These are phyloP conservation scores for Rhagoletis pomonella DNA, from an alignment of 1,140 invertebrate genomes.

Conservation along the genomic window DNA sequence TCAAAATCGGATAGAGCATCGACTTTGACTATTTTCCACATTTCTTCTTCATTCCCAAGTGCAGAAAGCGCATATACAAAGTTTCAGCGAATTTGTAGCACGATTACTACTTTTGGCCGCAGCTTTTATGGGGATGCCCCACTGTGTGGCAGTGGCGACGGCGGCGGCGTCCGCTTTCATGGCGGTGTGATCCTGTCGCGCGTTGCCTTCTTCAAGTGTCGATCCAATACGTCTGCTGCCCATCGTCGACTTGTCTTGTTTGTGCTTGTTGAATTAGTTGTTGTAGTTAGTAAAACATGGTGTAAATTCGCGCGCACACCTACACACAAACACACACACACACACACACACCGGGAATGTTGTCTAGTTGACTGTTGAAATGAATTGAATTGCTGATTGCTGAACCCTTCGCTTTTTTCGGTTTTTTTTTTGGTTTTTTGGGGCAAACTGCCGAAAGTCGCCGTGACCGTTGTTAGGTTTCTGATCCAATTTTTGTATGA, in stretches of 20 bases:
- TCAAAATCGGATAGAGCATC: no score
- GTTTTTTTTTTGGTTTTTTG: background rate
- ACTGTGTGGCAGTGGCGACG: background rate
- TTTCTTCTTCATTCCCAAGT: no score
- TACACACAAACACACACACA: constrained; percentile 47
- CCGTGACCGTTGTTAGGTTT: constrained; percentile 30
- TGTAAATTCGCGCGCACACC: constrained; percentile 49
- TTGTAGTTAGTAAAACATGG: constrained; percentile 59
- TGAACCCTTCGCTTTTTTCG: background rate
- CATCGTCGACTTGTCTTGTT: constrained; percentile 10
- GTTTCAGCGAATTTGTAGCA: no score
- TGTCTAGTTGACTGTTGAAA: constrained; percentile 8
- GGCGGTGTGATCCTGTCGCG: constrained; percentile 50
- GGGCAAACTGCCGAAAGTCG: constrained; percentile 33
- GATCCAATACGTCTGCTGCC: background rate
- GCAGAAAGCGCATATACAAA: no score
- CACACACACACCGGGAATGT: background rate
- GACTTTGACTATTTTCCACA: no score
- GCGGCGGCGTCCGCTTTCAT: background rate
- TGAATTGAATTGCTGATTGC: constrained; percentile 44
- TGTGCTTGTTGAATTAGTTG: constrained; percentile 56
- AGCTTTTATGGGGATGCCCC: no score
- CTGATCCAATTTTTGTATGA: constrained; percentile 54
- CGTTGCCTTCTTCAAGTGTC: constrained; percentile 25
- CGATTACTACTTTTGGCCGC: no score